Evolutionary conservation across 2,888 invertebrate species (phyloP).

Genomic region (Meta bourneti): DNA sequence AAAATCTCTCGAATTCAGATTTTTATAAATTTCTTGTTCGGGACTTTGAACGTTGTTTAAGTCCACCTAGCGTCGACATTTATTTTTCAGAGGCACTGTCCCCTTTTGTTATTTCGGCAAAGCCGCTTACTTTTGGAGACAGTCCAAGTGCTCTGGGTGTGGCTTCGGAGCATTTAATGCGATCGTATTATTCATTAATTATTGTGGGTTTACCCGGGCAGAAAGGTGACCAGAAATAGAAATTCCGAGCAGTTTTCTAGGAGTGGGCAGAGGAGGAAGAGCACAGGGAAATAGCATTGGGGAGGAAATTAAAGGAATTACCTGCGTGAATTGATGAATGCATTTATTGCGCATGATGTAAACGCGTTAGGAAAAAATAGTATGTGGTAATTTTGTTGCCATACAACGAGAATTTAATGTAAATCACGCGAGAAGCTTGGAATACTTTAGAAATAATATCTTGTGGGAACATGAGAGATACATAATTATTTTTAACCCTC

Average conservation of each 20-base stretch:
- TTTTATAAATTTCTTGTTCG: no score
- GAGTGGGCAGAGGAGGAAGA: background rate
- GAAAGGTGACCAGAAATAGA: conserved; percentile 37
- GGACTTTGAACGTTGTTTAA: no score
- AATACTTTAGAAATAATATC: no score
- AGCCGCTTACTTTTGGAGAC: conserved; percentile 52
- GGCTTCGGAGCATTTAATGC: conserved; percentile 44
- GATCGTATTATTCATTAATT: conserved; percentile 54
- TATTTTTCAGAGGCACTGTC: conserved; percentile 33
- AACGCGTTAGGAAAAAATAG: no score
- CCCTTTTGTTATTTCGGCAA: conserved; percentile 27
- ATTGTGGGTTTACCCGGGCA: conserved; percentile 34
- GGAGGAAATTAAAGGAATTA: background rate
- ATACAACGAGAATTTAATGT: no score
- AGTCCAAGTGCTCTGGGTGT: conserved; percentile 59
- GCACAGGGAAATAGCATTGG: background rate
- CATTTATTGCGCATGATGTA: no score
- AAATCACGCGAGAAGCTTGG: no score
- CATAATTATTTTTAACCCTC: no score
- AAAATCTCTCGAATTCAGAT: no score
- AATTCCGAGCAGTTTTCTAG: background rate
- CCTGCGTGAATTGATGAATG: no score
- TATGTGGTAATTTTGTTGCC: no score
- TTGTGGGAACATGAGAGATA: no score
- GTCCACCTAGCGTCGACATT: conserved; percentile 32